phyloP scores from a whole-genome alignment of 2,888 invertebrate genomes.

The Blastobasis lacticolella region DNA sequence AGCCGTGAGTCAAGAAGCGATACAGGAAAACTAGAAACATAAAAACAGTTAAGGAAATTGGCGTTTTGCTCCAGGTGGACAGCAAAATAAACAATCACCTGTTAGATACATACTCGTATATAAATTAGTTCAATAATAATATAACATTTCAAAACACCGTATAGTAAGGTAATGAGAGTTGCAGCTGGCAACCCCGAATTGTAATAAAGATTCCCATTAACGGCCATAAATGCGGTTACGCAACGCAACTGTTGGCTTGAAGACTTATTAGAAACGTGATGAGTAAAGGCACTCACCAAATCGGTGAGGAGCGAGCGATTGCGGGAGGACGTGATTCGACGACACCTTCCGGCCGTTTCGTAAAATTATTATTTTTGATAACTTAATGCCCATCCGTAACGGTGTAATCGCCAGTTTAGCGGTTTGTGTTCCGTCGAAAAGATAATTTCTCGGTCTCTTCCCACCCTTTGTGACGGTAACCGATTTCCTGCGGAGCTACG shows the following conservation, averaged over 20 bases:
- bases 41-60: too few species aligned
- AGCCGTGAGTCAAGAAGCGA: too few species aligned
- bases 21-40: too few species aligned
- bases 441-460: constrained; percentile 70
- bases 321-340: constrained; percentile 56
- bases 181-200: constrained; percentile 20
- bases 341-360: constrained; percentile 70
- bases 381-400: constrained; percentile 67
- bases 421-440: constrained; percentile 63
- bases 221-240: constrained; percentile 66
- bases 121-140: too few species aligned
- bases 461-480: constrained; percentile 67
- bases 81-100: too few species aligned
- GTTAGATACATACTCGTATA: too few species aligned
- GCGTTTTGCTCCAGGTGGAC: too few species aligned
- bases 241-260: constrained; percentile 56
- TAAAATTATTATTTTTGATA: constrained; percentile 67
- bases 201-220: constrained; percentile 60
- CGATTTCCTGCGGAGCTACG: constrained; percentile 68
- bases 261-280: constrained; percentile 70
- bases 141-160: too few species aligned
- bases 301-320: constrained; percentile 45
- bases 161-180: background rate
- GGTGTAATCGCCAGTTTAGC: constrained; percentile 69
- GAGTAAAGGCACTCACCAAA: constrained; percentile 45